phyloP scores from a whole-genome alignment of 1,140 invertebrate genomes.

The Helicorthomorpha holstii region DNA sequence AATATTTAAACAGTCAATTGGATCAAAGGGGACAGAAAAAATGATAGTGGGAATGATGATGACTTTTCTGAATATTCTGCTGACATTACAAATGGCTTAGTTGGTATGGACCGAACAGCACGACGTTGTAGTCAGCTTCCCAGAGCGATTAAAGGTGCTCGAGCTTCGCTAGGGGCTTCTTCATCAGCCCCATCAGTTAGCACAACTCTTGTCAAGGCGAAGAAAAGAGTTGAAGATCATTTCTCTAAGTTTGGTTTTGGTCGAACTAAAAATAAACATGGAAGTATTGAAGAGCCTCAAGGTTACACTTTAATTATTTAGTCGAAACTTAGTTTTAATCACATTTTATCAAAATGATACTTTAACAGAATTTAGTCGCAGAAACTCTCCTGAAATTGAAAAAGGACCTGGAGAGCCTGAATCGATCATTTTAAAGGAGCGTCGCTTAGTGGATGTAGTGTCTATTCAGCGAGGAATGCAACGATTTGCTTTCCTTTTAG shows the following conservation, averaged over 20 bases:
- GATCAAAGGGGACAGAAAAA: conserved; percentile 29
- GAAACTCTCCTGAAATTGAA: conserved; percentile 62
- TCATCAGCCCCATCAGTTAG: conserved; percentile 26
- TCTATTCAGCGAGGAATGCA: conserved; percentile 62
- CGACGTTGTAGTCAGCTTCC: not conserved
- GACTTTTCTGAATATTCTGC: conserved; percentile 39
- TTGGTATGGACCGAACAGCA: conserved; percentile 4
- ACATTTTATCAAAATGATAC: not conserved
- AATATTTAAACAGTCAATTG: conserved; percentile 39
- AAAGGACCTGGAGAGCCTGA: conserved; percentile 61
- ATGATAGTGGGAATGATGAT: conserved; percentile 32
- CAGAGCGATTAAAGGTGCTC: not conserved
- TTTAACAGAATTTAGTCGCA: conserved; percentile 47
- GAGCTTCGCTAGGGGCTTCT: too few species aligned
- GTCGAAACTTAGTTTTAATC: not conserved
- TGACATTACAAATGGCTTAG: conserved; percentile 15
- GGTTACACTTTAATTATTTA: conserved; percentile 20
- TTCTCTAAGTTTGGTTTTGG: conserved; percentile 36
- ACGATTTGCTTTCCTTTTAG: conserved; percentile 72
- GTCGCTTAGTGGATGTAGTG: conserved; percentile 52
- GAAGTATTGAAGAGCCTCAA: conserved; percentile 62
- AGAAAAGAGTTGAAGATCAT: conserved; percentile 66
- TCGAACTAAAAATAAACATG: conserved; percentile 59
- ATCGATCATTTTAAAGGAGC: conserved; percentile 68
- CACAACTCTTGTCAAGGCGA: conserved; percentile 53